phyloP scores from a whole-genome alignment of 2,113 vertebrate genomes.

The Pristiophorus japonicus region DNA sequence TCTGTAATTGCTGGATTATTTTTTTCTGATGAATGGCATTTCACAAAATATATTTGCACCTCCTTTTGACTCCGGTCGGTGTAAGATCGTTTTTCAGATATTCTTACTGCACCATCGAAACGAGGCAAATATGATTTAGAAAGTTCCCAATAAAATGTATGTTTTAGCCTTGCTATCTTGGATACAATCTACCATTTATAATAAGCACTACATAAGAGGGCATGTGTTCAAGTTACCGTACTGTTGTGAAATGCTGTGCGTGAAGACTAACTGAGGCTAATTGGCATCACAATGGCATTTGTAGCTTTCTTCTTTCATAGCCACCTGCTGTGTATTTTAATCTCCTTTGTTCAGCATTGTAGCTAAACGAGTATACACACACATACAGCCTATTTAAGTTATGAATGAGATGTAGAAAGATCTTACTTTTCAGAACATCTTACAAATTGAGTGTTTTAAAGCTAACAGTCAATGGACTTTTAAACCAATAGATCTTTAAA shows the following conservation, averaged over 20 bases:
- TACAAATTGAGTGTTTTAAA: neutral
- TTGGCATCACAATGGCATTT: constrained; percentile 45
- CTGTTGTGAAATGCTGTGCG: neutral
- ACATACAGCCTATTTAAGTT: constrained; percentile 47
- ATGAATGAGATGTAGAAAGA: neutral
- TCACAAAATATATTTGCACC: neutral
- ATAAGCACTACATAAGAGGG: neutral
- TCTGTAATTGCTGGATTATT: neutral
- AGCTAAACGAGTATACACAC: constrained; percentile 54
- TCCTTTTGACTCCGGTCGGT: neutral
- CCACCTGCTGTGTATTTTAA: constrained; percentile 50
- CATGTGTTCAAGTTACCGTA: neutral
- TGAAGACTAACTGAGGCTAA: constrained; percentile 47
- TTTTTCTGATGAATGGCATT: neutral
- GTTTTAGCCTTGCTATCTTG: neutral
- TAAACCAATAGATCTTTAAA: neutral
- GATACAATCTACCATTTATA: neutral
- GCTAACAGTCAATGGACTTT: neutral
- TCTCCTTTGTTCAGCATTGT: constrained; percentile 56
- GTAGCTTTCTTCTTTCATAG: constrained; percentile 42
- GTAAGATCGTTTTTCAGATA: no score
- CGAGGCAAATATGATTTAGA: neutral
- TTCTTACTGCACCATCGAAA: neutral
- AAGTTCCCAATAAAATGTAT: neutral
- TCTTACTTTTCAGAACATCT: neutral